Conservation (phyloP, 1,140 invertebrate species). For the Pseudomyrmex cubaensis region DNA sequence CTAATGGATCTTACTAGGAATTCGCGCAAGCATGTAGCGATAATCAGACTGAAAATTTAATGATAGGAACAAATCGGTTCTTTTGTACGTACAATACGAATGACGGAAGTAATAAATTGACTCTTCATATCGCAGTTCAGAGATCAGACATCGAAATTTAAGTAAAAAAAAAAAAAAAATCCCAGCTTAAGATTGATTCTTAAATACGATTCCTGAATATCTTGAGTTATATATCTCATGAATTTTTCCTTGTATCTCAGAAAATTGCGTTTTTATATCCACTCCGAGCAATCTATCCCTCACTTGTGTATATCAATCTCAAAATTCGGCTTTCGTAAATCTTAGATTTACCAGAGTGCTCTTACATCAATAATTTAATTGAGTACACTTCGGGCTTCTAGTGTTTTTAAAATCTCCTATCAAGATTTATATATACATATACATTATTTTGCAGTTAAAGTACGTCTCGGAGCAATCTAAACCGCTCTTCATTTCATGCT, state of each 20-base stretch:
- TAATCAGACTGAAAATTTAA: constrained; percentile 3
- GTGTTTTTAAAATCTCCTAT: too few relatives aligned
- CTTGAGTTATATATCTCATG: neutral
- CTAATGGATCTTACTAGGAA: constrained; percentile 18
- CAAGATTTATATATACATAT: too few relatives aligned
- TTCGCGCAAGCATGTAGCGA: neutral
- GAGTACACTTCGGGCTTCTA: too few relatives aligned
- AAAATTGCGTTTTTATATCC: constrained; percentile 16
- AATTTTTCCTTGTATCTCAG: constrained; percentile 12
- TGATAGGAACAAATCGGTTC: neutral
- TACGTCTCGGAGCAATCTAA: constrained; percentile 11
- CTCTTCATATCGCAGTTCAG: neutral
- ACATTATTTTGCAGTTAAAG: too few relatives aligned
- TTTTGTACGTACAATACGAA: neutral
- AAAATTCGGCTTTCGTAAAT: constrained; percentile 31
- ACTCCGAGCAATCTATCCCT: neutral
- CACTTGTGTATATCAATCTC: constrained; percentile 5
- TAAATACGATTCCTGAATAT: neutral
- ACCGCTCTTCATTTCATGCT: neutral
- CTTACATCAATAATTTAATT: too few relatives aligned
- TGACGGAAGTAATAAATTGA: constrained; percentile 20
- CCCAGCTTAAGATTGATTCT: too few relatives aligned
- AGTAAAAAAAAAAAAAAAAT: too few relatives aligned
- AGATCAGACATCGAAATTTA: too few relatives aligned
- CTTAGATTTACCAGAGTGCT: constrained; percentile 3